phyloP scores from a whole-genome alignment of 1,140 invertebrate genomes.

The Chymomyza costata region DNA sequence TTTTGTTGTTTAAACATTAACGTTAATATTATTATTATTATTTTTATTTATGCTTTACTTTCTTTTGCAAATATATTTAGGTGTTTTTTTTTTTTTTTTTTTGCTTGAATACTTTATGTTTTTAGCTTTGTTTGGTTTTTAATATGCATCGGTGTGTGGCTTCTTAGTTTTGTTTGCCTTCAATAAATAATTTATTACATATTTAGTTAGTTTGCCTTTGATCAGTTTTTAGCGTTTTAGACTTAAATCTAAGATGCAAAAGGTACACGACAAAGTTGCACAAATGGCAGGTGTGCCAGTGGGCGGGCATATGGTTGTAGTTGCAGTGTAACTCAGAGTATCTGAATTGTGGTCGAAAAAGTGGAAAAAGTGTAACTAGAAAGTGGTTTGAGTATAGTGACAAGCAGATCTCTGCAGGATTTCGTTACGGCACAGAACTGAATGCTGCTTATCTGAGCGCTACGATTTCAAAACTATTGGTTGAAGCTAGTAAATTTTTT shows the following conservation, averaged over 20 bases:
- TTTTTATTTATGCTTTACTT: conserved; percentile 33
- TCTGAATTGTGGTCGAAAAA: too few species aligned
- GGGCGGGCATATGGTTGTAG: conserved; percentile 26
- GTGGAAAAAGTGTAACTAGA: too few species aligned
- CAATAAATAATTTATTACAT: conserved; percentile 47
- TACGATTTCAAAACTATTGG: too few species aligned
- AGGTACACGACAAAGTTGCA: conserved; percentile 68
- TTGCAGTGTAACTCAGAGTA: too few species aligned
- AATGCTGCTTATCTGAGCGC: too few species aligned
- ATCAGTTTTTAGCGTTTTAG: conserved; percentile 46
- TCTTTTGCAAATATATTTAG: conserved; percentile 27
- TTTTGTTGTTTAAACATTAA: conserved; percentile 58
- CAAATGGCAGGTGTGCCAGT: conserved; percentile 46
- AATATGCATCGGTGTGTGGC: conserved; percentile 10
- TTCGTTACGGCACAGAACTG: too few species aligned
- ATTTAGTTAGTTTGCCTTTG: conserved; percentile 45
- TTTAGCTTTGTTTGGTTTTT: conserved; percentile 4
- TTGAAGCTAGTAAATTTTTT: too few species aligned
- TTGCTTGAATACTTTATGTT: conserved; percentile 24
- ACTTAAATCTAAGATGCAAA: conserved; percentile 62
- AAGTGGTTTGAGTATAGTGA: too few species aligned
- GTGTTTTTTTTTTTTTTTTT: conserved; percentile 33
- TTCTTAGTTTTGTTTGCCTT: conserved; percentile 26
- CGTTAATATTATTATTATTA: conserved; percentile 60
- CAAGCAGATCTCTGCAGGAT: too few species aligned